Base-by-base conservation (phyloP, 2,888 invertebrate species). In the Euproctis similis region DNA sequence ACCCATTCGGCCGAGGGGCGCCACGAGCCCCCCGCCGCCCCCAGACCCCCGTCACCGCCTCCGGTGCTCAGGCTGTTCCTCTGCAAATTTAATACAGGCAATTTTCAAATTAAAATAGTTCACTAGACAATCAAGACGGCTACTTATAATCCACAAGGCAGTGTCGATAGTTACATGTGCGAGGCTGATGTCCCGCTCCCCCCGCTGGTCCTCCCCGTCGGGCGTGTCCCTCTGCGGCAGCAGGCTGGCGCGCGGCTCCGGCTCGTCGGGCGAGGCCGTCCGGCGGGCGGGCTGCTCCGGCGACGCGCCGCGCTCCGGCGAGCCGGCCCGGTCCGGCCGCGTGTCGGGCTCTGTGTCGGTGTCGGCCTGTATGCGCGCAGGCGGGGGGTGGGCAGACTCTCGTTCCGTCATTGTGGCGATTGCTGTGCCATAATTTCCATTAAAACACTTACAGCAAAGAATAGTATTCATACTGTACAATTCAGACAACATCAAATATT, bases 351-450 rank as follows among this genome's bases (percentile, higher is more conserved):
- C 1, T 10, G 30, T 2, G 26, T 44, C 58, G n/a, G 45, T 30
- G 35, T 47, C 41, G 5, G 16, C 36, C 33, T 36, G 49, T 6
- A 51, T 33, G 2, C 43, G 48, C 0, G 51, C 90, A 37, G 39
- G 78, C 57, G 10, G 91, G 1, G 70, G 94, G 85, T 97, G 96
- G 0, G 97, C 97, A 0, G 94, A 94, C 62, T 96, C 95, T 33
- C 93, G 90, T 71, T 98, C 98, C 3, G 98, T 98, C 94, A 97
- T 97, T 46, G 93, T 92, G 28, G 91, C 92, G 43, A 96, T 92
- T 9, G 90, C 92, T 89, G 50, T 21, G 7, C 4, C 3, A 18
- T 24, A 16, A 24, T n/a, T n/a, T n/a, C n/a, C n/a, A n/a, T n/a
- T n/a, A n/a, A n/a, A n/a, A n/a, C n/a, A n/a, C n/a, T n/a, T n/a